Conservation (phyloP, 2,888 invertebrate genomes). For the Ophion costatus region DNA sequence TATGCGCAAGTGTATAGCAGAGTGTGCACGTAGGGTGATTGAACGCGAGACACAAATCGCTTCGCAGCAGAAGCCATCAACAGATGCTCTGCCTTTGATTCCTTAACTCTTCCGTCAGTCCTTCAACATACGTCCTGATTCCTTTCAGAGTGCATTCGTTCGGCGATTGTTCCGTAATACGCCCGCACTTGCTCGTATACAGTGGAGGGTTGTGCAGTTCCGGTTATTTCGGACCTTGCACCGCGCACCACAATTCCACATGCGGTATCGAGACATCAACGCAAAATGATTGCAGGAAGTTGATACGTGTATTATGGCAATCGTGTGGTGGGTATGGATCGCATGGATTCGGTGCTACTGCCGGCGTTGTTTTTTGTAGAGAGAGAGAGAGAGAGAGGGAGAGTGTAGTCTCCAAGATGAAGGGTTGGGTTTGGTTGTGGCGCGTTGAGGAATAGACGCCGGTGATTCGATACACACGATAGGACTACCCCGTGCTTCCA, state of each 20-base stretch:
- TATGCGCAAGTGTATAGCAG: too few relatives aligned
- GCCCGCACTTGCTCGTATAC: slow-evolving; percentile 7
- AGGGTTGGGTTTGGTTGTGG: slow-evolving; percentile 29
- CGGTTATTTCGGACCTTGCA: slow-evolving; percentile 24
- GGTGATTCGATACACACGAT: slow-evolving; percentile 31
- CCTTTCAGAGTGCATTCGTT: slow-evolving; percentile 3
- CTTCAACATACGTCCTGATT: slow-evolving; percentile 8
- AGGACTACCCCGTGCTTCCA: slow-evolving; percentile 45
- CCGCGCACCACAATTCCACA: not conserved
- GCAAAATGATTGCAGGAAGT: slow-evolving; percentile 68
- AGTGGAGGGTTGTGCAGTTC: slow-evolving; percentile 42
- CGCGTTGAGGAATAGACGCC: slow-evolving; percentile 34
- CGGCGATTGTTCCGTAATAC: slow-evolving; percentile 10
- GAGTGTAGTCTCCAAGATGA: slow-evolving; percentile 8
- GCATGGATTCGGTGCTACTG: slow-evolving; percentile 8
- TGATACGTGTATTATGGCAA: slow-evolving; percentile 57
- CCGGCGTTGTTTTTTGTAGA: slow-evolving; percentile 33
- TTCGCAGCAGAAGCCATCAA: slow-evolving; percentile 6
- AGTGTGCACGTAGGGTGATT: too few relatives aligned
- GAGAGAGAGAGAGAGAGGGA: slow-evolving; percentile 1
- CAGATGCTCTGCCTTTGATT: slow-evolving; percentile 1
- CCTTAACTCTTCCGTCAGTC: not conserved
- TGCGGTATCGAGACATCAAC: slow-evolving; percentile 69
- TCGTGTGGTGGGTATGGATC: slow-evolving; percentile 37
- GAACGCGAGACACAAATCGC: not conserved